phyloP scores from a whole-genome alignment of 2,888 invertebrate genomes.

The Abrostola triplasia region DNA sequence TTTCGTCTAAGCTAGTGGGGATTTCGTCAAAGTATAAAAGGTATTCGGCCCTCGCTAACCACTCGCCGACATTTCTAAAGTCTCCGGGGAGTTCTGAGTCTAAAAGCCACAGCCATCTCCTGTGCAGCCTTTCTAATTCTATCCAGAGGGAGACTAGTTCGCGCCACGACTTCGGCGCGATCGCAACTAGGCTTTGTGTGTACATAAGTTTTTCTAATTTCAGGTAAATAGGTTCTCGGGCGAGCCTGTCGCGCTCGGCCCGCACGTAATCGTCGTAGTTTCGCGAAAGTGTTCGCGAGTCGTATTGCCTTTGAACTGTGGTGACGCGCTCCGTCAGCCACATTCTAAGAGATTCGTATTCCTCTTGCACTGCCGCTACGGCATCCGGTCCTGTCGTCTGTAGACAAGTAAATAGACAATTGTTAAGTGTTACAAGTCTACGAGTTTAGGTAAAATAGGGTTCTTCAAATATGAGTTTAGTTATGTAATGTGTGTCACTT shows the following conservation, averaged over 20 bases:
- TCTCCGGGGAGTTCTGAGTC: conserved; percentile 96
- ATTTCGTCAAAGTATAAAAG: conserved; percentile 94
- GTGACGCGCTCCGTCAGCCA: conserved; percentile 95
- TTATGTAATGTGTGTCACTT: too few species aligned
- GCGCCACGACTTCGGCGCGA: conserved; percentile 95
- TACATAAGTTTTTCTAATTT: conserved; percentile 94
- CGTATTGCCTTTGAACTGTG: conserved; percentile 93
- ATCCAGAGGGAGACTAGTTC: conserved; percentile 94
- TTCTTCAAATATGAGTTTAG: too few species aligned
- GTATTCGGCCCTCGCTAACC: conserved; percentile 96
- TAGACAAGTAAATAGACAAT: conserved; percentile 22
- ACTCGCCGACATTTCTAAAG: conserved; percentile 95
- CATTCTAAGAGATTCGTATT: conserved; percentile 93
- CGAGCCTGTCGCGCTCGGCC: conserved; percentile 93
- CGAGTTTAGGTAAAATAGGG: background rate
- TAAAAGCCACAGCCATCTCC: conserved; percentile 96
- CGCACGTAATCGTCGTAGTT: conserved; percentile 94
- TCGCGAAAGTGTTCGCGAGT: conserved; percentile 92
- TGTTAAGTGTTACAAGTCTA: conserved; percentile 8
- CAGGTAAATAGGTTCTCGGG: conserved; percentile 91
- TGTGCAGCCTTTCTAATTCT: conserved; percentile 92
- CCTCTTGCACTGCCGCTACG: conserved; percentile 93
- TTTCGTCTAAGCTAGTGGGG: conserved; percentile 95
- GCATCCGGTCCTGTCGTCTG: conserved; percentile 92
- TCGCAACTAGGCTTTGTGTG: conserved; percentile 93